A percentile compares a stretch with the other conserved stretches of the same genome.
Conservation (phyloP, 30 jellyfish, hydroid and myxozoan species). For the Pelagia noctiluca region DNA sequence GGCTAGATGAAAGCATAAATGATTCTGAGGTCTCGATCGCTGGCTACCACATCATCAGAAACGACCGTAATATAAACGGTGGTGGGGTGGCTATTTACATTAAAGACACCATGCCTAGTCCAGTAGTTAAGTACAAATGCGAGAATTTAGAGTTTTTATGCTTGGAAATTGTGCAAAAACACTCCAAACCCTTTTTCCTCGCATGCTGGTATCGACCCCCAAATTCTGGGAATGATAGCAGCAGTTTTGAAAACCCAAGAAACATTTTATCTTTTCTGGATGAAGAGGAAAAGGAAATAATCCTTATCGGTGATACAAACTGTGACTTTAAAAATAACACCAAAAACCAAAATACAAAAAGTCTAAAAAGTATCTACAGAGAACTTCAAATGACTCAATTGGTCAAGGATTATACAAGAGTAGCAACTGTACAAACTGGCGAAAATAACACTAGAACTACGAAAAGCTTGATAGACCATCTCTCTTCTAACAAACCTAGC, state of each 20-base stretch:
- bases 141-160: conserved; percentile 22
- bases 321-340: conserved; percentile 30
- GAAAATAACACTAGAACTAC: neutral
- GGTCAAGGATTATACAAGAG: conserved; percentile 9
- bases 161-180: neutral
- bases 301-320: conserved; percentile 34
- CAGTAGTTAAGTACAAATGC: conserved; percentile 24
- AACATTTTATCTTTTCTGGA: neutral
- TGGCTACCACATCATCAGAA: conserved; percentile 24
- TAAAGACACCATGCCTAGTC: conserved; percentile 33
- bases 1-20: neutral
- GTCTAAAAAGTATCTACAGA: neutral
- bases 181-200: neutral
- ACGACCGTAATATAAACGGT: conserved; percentile 30
- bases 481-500: conserved; percentile 17
- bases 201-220: conserved; percentile 5
- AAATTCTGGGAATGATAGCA: neutral
- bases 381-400: conserved; percentile 11
- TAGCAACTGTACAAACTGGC: conserved; percentile 6
- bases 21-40: neutral
- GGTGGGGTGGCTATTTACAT: conserved; percentile 54
- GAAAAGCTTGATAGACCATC: conserved; percentile 24
- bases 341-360: conserved; percentile 4
- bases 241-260: neutral
- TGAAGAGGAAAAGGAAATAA: conserved; percentile 27